phyloP scores from a whole-genome alignment of 2,888 invertebrate genomes.

The Drosophila formosana region DNA sequence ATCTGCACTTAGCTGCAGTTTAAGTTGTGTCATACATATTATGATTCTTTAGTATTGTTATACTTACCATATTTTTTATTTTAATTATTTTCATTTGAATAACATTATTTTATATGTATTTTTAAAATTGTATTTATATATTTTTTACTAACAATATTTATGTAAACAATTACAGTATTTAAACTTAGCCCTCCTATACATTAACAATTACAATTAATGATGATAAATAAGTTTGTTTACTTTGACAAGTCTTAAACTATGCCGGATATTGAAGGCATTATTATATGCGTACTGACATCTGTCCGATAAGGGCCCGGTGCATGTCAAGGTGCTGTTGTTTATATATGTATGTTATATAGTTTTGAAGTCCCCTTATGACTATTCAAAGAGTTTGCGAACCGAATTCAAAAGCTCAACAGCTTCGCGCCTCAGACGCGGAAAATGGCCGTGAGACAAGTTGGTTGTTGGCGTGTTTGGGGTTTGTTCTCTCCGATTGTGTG shows the following conservation, averaged over 20 bases:
- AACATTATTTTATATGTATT: too few species aligned
- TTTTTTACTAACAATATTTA: too few species aligned
- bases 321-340: neutral
- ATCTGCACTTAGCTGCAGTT: too few species aligned
- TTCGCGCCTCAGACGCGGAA: neutral
- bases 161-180: too few species aligned
- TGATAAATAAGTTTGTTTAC: constrained; percentile 2
- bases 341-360: neutral
- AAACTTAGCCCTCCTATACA: too few species aligned
- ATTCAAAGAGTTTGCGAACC: neutral
- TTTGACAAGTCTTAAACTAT: neutral
- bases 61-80: too few species aligned
- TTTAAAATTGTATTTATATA: too few species aligned
- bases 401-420: neutral
- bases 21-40: too few species aligned
- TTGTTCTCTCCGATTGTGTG: neutral
- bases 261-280: constrained; percentile 9
- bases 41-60: too few species aligned
- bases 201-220: neutral
- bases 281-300: constrained; percentile 1
- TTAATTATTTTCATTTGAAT: too few species aligned
- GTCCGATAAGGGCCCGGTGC: constrained; percentile 23
- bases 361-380: neutral
- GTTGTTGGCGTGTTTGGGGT: constrained; percentile 6
- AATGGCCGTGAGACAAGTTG: constrained; percentile 37